Conservation (phyloP, 2,113 vertebrate genomes). For the Corapipo altera region DNA sequence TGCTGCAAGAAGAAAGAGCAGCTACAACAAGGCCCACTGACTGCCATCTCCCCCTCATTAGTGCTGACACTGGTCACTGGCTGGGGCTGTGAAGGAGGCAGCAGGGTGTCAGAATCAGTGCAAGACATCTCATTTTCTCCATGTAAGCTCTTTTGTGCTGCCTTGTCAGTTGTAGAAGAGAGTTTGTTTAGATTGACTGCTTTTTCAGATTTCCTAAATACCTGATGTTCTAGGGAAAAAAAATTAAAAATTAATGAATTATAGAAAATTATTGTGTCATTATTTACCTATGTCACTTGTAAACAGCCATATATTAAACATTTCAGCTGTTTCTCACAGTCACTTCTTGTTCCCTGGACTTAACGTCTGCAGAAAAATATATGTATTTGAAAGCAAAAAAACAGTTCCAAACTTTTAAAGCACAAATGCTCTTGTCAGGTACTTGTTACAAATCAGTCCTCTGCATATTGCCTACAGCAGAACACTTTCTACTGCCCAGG, state of each 20-base stretch:
- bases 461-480: not conserved
- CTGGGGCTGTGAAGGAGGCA: not conserved
- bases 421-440: not conserved
- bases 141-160: not conserved
- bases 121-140: not conserved
- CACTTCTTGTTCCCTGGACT: not conserved
- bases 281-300: not conserved
- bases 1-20: not conserved
- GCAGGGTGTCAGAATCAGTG: accelerated
- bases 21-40: not conserved
- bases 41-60: not conserved
- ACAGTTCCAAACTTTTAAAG: not conserved
- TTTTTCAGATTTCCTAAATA: not conserved
- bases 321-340: not conserved
- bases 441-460: not conserved
- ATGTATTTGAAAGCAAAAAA: not conserved
- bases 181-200: not conserved
- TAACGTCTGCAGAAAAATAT: not conserved
- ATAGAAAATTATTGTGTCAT: not conserved
- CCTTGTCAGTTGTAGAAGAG: not conserved
- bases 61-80: not conserved
- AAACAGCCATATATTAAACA: not conserved
- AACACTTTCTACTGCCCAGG: not conserved
- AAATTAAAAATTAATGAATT: not conserved
- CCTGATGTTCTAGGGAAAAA: not conserved